Evolutionary conservation across 2,113 vertebrate genomes (phyloP), one percentile per base, ranked within the genome.

Genomic region (Bolborhynchus lineola): DNA sequence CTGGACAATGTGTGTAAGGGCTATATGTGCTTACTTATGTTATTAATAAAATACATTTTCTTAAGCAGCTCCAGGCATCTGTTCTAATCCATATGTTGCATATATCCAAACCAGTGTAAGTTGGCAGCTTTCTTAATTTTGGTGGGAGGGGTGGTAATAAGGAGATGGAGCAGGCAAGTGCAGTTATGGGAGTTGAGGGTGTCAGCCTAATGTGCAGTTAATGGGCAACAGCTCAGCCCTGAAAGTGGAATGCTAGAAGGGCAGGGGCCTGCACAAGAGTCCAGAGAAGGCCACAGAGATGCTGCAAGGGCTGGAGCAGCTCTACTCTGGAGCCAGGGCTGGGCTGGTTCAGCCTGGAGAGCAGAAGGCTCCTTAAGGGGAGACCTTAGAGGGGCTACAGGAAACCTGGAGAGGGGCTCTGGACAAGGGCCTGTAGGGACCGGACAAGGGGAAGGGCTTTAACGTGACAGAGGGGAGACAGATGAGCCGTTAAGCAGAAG

Each of bases 1-100:
- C 47, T 84, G 52, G 63, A 44, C 71, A 75, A 84, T 23, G 6
- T 33, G 6, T 72, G 25, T 52, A 81, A 75, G 50, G 55, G 17
- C 37, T 67, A 8, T 90, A 23, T 79, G 69, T 91, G n/a, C 55
- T 85, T 95, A 92, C 95, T 97, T 97, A 92, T 94, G 47, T 59
- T 63, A 21, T 28, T 87, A 95, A 91, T 95, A 95, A 96, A 93
- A 57, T n/a, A 59, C 1, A 0, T 18, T 69, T 93, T 86, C 72
- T 93, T 84, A 91, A n/a, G 20, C 21, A 52, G 28, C 46, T 70
- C 5, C 7, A 81, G 25, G 8, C 6, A 19, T n/a, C 24, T 79
- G 19, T 76, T 79, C 23, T 42, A 42, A 55, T 42, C 29, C 65
- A 1, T 65, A 26, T 33, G 26, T 79, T 57, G 55, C 3, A 6